These are phyloP conservation scores for Calephelis nemesis DNA, from an alignment of 1,140 invertebrate species.

Conservation along the genomic window DNA sequence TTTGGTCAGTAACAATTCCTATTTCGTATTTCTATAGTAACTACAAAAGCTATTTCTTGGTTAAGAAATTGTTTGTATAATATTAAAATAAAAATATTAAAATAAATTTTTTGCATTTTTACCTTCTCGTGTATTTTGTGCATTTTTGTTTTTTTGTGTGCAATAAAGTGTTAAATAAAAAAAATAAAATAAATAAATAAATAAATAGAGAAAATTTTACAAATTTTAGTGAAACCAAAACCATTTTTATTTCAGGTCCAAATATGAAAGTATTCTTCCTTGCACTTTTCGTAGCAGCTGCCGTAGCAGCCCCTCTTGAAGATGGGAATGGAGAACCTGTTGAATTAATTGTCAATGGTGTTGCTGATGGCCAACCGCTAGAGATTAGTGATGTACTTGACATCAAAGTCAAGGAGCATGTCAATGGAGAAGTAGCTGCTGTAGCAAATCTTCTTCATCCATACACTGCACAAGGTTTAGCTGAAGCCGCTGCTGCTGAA, in stretches of 20 bases:
- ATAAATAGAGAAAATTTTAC: neutral
- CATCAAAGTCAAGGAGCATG: slow-evolving; percentile 44
- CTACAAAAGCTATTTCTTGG: no score
- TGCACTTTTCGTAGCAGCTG: slow-evolving; percentile 46
- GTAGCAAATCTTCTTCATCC: slow-evolving; percentile 41
- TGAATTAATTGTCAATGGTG: slow-evolving; percentile 52
- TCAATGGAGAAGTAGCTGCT: slow-evolving; percentile 34
- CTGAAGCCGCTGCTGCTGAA: slow-evolving; percentile 41
- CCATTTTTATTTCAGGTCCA: slow-evolving; percentile 11
- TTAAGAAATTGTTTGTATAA: no score
- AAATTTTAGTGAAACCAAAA: neutral
- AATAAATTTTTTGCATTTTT: no score
- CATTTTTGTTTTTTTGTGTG: no score
- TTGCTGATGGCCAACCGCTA: slow-evolving; percentile 41
- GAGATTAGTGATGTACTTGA: slow-evolving; percentile 45
- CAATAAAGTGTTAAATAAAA: no score
- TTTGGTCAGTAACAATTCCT: no score
- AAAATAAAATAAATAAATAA: no score
- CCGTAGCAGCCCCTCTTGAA: slow-evolving; percentile 36
- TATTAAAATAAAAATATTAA: no score
- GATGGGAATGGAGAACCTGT: slow-evolving; percentile 33
- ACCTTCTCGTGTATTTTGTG: no score
- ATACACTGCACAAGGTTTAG: slow-evolving; percentile 41
- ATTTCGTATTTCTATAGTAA: no score
- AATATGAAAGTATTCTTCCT: slow-evolving; percentile 54